Evolutionary conservation across 2,113 vertebrate species (phyloP), one percentile per base, ranked within the genome.

Genomic region (Lota lota): DNA sequence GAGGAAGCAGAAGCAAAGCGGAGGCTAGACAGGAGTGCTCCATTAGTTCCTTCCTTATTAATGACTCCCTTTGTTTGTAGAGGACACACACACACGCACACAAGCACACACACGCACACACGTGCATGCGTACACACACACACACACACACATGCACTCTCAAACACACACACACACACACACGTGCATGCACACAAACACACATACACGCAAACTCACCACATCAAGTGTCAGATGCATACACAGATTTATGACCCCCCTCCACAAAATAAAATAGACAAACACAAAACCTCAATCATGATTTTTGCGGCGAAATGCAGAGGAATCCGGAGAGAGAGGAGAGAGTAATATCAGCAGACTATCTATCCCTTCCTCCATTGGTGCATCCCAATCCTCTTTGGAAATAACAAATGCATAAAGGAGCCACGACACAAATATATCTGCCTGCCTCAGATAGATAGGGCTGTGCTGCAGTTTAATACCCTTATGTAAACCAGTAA

Each of bases 361-460:
- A 90, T 91, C 86, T 91, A 89, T 90, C 80, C 86, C 86, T 79
- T 90, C 85, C 79, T 88, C 87, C 86, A 80, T 85, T 87, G 85
- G 83, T 83, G 87, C 83, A 83, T 85, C 85, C 84, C 90, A 91
- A 91, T 91, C 90, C 90, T 91, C 90, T 91, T 91, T 91, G 90
- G 88, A 91, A 91, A 91, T 91, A 91, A 91, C 87, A 89, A 90
- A 91, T 89, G 86, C 89, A 91, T 91, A 91, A 90, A 91, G 87
- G 86, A 91, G 79, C 84, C 83, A 87, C 87, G 88, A 88, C 87
- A 90, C 88, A 90, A 90, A 89, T 89, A 89, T 90, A 89, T 88
- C 86, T 87, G 88, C 81, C 87, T 91, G 86, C 84, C 88, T 88
- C 84, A 89, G 89, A 90, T 85, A 89, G 87, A 91, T 89, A 91